Evolutionary conservation across 2,888 invertebrate species (phyloP), one percentile per base, ranked within the genome.

Genomic region (Lycophotia porphyrea): DNA sequence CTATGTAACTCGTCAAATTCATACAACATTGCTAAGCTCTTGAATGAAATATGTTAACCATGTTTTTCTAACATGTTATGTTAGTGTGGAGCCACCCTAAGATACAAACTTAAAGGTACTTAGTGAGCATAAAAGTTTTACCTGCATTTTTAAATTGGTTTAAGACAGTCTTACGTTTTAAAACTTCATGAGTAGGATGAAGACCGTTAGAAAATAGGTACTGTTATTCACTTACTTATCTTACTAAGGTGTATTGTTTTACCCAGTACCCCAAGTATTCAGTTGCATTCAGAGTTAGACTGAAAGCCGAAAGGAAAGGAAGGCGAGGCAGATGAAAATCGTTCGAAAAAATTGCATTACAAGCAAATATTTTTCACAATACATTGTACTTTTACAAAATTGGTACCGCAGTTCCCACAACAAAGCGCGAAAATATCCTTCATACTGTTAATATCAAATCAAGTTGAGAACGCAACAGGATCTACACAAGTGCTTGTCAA

Each of bases 401-500:
- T 39, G 9, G 5, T 24, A 8, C 11, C 60, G 11, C 1, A 24
- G 34, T 13, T 18, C 5, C 34, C 2, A 63, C 1, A 52, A 24
- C 8, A 5, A 15, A n/a, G 3, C 1, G 36, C 11, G 1, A 64
- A 55, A 42, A 74, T 36, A 15, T 0, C 47, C 8, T 13, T 3
- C 5, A 2, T 49, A 4, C 11, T 42, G 5, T 7, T 21, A 21
- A 7, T 27, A 44, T 7, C 11, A 73, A 74, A 76, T 60, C 3
- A 18, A 8, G 0, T 27, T 8, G 8, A 5, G 27, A 34, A 68
- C 52, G 77, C 77, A 78, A 71, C 49, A 58, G 11, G n/a, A 64
- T 49, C 49, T 27, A 64, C 39, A 27, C 24, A 69, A 61, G 61
- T 52, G 47, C 49, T 39, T 67, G 63, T 67, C 65, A 27, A 71